These are phyloP conservation scores for Gulo gulo DNA, from an alignment of 2,113 vertebrate species.

Conservation along the genomic window DNA sequence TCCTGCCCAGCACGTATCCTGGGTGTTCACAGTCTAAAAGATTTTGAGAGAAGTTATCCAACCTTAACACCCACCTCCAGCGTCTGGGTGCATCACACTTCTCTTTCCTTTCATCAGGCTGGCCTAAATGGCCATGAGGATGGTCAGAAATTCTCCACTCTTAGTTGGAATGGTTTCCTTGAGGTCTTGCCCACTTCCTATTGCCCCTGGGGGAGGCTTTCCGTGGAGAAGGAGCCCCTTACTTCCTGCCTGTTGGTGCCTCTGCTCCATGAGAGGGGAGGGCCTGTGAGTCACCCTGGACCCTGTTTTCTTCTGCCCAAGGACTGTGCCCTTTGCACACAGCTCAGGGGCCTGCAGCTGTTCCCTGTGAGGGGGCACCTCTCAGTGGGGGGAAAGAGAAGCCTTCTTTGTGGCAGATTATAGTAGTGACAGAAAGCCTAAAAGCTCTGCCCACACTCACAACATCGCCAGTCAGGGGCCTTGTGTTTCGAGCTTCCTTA, in stretches of 20 bases:
- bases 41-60: neutral
- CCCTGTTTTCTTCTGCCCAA: neutral
- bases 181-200: neutral
- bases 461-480: fast-evolving
- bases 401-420: neutral
- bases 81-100: neutral
- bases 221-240: neutral
- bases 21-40: neutral
- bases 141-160: neutral
- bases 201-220: neutral
- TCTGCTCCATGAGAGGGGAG: neutral
- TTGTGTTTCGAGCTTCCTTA: neutral
- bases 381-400: neutral
- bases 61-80: neutral
- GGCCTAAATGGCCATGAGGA: neutral
- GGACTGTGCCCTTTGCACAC: neutral
- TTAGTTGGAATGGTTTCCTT: neutral
- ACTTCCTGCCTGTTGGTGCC: neutral
- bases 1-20: neutral
- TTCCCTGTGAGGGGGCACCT: fast-evolving
- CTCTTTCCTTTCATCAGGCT: neutral
- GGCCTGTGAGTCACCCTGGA: neutral
- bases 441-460: neutral
- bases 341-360: neutral
- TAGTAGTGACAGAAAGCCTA: neutral